These are phyloP conservation scores for Phaonia tiefii DNA, from an alignment of 2,888 invertebrate genomes.

Conservation along the genomic window DNA sequence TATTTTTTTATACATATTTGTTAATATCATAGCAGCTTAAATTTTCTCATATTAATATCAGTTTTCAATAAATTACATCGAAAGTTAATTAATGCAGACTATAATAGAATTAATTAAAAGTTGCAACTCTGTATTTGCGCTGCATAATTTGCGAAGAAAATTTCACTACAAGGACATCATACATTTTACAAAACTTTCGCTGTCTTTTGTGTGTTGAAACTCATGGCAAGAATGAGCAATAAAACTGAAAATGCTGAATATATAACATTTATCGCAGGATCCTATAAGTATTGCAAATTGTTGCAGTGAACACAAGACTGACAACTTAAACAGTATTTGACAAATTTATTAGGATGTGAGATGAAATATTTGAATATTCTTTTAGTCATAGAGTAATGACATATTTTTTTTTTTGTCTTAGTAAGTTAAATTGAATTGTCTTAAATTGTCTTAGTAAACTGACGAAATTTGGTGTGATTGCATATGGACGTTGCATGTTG, in stretches of 20 bases:
- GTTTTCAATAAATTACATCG: no score
- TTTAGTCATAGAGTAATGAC: no score
- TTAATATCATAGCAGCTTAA: no score
- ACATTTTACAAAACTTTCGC: conserved; percentile 5
- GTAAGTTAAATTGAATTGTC: no score
- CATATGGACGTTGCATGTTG: no score
- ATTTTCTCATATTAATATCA: no score
- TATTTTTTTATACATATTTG: no score
- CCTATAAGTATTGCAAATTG: conserved; percentile 3
- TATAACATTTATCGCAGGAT: not conserved
- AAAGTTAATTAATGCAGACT: not conserved
- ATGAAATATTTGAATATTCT: no score
- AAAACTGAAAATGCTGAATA: no score
- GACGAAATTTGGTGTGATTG: no score
- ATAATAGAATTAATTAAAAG: conserved; percentile 8
- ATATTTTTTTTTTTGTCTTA: no score
- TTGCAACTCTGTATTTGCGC: not conserved
- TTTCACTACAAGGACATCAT: not conserved
- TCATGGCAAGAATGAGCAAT: not conserved
- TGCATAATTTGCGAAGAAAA: not conserved
- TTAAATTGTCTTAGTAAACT: no score
- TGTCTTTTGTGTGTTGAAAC: conserved; percentile 2
- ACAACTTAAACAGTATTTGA: not conserved
- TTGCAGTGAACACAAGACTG: not conserved
- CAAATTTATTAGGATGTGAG: not conserved